Evolutionary conservation across 2,888 invertebrate species (phyloP), one percentile per base, ranked within the genome.

Genomic region (Zele albiditarsus): DNA sequence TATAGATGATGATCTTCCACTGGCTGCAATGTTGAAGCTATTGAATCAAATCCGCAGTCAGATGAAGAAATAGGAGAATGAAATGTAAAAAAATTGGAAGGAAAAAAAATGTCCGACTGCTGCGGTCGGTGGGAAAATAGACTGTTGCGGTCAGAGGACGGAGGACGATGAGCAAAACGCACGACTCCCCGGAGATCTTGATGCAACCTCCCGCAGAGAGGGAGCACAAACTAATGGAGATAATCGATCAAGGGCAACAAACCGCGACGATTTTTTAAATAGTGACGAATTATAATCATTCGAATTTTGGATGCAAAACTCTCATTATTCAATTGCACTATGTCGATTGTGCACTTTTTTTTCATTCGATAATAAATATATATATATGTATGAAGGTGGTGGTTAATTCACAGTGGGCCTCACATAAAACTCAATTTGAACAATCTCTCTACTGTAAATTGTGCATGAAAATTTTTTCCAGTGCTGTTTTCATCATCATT

Each of bases 231-330:
- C 67, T 67, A 62, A 75, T 68, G 16, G 49, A 23, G 71, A 33
- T 60, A 72, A 75, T 75, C 71, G 57, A 72, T 75, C 71, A 75
- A 68, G 63, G 71, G 68, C 71, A 75, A 72, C 25, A 68, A 46
- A 63, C 58, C 42, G 33, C 57, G 6, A 20, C 53, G n/a, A 53
- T 4, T 53, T 16, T 57, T n/a, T 16, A n/a, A 8, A 33, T 42
- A 75, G 27, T 5, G 3, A 27, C 25, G 10, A 28, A 66, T 33
- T 38, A 33, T 1, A 14, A 46, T 42, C 20, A 33, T 42, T 28
- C 14, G 49, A 49, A 20, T 68, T 68, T 49, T 68, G n/a, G 5
- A 4, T 28, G 25, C 16, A 16, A n/a, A 49, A 68, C 31, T 16
- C 23, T 8, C 8, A 38, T 8, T 0, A 12, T 8, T 38, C 12